Percentiles rank a stretch among this genome's conserved stretches.
These are phyloP conservation scores for Carlito syrichta DNA, from an alignment of 2,113 vertebrate genomes.

Conservation along the genomic window DNA sequence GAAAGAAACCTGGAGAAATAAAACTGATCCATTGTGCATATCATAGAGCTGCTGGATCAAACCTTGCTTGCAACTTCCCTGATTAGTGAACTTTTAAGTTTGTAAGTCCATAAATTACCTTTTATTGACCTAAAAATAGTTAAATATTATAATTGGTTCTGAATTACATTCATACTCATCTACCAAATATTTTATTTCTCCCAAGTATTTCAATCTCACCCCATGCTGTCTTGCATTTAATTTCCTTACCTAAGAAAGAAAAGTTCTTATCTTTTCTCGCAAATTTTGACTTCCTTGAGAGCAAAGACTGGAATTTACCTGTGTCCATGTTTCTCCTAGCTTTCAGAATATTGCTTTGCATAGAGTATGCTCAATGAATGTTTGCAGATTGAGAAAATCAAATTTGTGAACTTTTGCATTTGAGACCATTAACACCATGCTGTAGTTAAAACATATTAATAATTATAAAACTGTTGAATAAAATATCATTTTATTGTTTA, in stretches of 20 bases:
- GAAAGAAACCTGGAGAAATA: not conserved
- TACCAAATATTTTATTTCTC: slow-evolving; percentile 20
- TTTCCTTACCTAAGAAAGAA: not conserved
- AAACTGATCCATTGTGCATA: not conserved
- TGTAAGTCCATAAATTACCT: not conserved
- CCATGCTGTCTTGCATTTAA: not conserved
- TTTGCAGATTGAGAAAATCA: slow-evolving; percentile 25
- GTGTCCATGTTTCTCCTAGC: not conserved
- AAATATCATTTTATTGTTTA: not conserved
- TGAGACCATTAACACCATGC: not conserved
- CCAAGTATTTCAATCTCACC: not conserved
- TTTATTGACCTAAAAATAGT: not conserved
- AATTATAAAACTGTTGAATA: slow-evolving; percentile 3
- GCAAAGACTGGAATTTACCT: slow-evolving; percentile 24
- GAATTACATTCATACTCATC: not conserved
- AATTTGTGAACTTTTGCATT: not conserved
- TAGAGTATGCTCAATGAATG: not conserved
- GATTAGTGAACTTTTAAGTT: not conserved
- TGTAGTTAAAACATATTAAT: not conserved
- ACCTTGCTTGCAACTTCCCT: not conserved
- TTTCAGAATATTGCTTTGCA: slow-evolving; percentile 20
- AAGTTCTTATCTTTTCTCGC: slow-evolving; percentile 1
- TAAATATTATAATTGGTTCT: not conserved
- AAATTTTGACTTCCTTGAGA: slow-evolving; percentile 24
- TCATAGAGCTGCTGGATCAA: not conserved